Evolutionary conservation across 2,797 vertebrate genomes (phyloP), one percentile per base, ranked within the genome.

Genomic region (Bucorvus abyssinicus): DNA sequence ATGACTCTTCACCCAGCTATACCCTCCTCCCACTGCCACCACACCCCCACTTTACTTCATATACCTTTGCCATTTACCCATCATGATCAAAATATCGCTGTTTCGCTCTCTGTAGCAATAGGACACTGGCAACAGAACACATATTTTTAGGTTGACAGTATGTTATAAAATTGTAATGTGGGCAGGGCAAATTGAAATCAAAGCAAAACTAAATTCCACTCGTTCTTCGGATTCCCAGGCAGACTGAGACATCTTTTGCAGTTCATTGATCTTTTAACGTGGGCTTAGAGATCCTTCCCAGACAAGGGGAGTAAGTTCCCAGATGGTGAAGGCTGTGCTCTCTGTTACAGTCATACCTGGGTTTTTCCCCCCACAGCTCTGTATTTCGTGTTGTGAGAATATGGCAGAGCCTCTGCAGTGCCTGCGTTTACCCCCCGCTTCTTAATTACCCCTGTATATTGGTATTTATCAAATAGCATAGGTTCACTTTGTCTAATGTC

Each of bases 141-240:
- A 76, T 95, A 88, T 86, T 93, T 94, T 91, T 78, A 79, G 79
- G 61, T 89, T 80, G 79, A 73, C 81, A 92, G 20, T 92, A 67
- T 50, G 45, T 87, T 94, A 82, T 32, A 76, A 86, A 91, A 90
- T 86, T 67, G 52, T 94, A 89, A 88, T 91, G 61, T 88, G 82
- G 93, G 75, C 53, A 89, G 87, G 38, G 24, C 76, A 93, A 89
- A 69, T 36, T 81, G 87, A 95, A 95, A 95, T 95, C 84, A 96
- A 95, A 96, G 87, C 81, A 94, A 84, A 95, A 67, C 59, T 69
- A 55, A 67, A 96, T 96, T 94, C 92, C 78, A 74, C 55, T 91
- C 87, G 82, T 96, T 97, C 87, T 93, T 97, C 76, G 91, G 65
- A 91, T 95, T 96, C 84, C 36, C 84, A 74, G 56, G 87, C 92